These are phyloP conservation scores for Aegithalos caudatus DNA, from an alignment of 2,113 vertebrate genomes.

Conservation along the genomic window DNA sequence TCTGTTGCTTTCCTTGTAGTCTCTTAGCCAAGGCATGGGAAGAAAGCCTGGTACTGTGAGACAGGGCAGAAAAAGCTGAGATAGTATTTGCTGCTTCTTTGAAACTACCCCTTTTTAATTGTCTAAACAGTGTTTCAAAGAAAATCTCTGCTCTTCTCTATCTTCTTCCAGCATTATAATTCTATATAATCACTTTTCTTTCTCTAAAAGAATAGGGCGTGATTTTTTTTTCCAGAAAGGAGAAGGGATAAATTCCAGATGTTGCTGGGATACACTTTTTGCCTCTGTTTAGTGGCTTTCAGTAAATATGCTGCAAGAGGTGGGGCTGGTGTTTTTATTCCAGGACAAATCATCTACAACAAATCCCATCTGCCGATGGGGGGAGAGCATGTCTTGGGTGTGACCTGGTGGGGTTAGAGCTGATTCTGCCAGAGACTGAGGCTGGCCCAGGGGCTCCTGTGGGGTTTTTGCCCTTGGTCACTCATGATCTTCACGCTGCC, in stretches of 20 bases:
- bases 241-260: slow-evolving; percentile 49
- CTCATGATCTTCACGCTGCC: accelerated
- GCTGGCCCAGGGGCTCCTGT: background rate
- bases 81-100: background rate
- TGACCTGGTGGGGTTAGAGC: background rate
- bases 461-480: background rate
- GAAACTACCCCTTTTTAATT: slow-evolving; percentile 17
- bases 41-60: background rate
- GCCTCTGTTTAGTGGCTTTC: background rate
- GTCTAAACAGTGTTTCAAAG: background rate
- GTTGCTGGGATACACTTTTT: slow-evolving; percentile 20
- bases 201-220: slow-evolving; percentile 10
- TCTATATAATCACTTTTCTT: slow-evolving; percentile 52
- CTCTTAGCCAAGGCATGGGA: background rate
- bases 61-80: background rate
- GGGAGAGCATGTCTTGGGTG: background rate
- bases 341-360: background rate
- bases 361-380: background rate
- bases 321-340: slow-evolving; percentile 18
- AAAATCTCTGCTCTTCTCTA: slow-evolving; percentile 15
- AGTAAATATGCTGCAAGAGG: slow-evolving; percentile 1
- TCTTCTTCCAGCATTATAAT: slow-evolving; percentile 29
- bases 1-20: background rate
- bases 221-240: background rate
- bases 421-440: background rate